These are phyloP conservation scores for Brenthis hecate DNA, from an alignment of 2,888 invertebrate species.

Conservation along the genomic window DNA sequence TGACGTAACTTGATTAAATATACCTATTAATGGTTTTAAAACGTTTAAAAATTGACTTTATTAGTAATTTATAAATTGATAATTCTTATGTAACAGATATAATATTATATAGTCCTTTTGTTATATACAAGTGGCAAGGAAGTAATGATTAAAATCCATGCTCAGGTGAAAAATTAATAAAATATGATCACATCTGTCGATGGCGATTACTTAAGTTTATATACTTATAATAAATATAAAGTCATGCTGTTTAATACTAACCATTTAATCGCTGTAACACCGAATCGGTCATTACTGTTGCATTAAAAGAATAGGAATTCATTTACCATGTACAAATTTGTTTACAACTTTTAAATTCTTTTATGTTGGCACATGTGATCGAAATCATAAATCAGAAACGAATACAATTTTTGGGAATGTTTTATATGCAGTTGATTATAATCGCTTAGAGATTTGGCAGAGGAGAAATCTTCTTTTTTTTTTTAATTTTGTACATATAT, in stretches of 20 bases:
- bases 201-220: neutral
- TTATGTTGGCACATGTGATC: constrained; percentile 15
- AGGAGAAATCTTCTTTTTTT: constrained; percentile 45
- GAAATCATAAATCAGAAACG: constrained; percentile 3
- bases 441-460: constrained; percentile 41
- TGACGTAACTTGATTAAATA: too few species aligned
- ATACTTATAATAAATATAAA: neutral
- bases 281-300: neutral
- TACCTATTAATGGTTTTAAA: too few species aligned
- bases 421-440: constrained; percentile 32
- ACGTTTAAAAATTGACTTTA: too few species aligned
- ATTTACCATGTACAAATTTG: neutral
- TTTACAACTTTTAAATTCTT: neutral
- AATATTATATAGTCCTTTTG: neutral
- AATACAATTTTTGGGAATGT: constrained; percentile 19
- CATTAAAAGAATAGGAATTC: neutral
- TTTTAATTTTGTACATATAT: constrained; percentile 69
- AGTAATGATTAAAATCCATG: neutral
- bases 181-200: constrained; percentile 8
- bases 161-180: neutral
- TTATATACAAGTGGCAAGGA: neutral
- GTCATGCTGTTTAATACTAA: too few species aligned
- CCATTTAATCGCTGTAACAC: neutral
- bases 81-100: neutral
- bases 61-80: neutral